phyloP scores from a whole-genome alignment of 2,797 vertebrate species.

The Syngnathus rostellatus region DNA sequence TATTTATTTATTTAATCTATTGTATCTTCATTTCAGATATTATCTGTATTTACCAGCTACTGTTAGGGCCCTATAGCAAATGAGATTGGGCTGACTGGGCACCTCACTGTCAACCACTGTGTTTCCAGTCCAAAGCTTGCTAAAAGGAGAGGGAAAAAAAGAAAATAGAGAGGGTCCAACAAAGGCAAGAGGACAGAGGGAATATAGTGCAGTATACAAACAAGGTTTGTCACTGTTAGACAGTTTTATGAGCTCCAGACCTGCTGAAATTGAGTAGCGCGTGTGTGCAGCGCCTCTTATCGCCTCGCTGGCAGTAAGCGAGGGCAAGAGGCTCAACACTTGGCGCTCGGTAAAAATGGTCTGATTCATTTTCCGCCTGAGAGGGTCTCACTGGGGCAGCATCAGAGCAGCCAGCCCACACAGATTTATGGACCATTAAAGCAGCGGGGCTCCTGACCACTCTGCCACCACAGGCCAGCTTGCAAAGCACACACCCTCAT shows the following conservation, averaged over 20 bases:
- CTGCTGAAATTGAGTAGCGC: conserved; percentile 73
- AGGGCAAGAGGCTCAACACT: conserved; percentile 64
- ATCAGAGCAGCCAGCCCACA: conserved; percentile 75
- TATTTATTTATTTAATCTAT: background rate
- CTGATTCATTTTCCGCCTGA: conserved; percentile 95
- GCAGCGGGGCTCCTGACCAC: conserved; percentile 80
- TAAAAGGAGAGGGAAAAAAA: conserved; percentile 6
- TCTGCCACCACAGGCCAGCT: conserved; percentile 58
- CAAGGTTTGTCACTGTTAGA: conserved; percentile 81
- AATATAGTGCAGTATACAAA: conserved; percentile 76
- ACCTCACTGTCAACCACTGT: conserved; percentile 19
- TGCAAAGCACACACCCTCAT: conserved; percentile 56
- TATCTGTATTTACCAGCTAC: background rate
- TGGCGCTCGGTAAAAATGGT: conserved; percentile 80
- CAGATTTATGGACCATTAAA: conserved; percentile 99
- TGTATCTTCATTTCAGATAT: no score
- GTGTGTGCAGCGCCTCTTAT: conserved; percentile 76
- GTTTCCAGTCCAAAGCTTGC: conserved; percentile 21
- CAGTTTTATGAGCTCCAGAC: conserved; percentile 82
- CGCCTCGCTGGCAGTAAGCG: conserved; percentile 74
- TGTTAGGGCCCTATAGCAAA: background rate
- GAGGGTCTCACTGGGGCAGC: conserved; percentile 84
- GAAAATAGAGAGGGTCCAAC: conserved; percentile 25
- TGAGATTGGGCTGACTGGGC: background rate
- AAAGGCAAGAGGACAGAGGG: conserved; percentile 44